phyloP scores from a whole-genome alignment of 2,113 vertebrate genomes.

The Phodopus roborovskii region DNA sequence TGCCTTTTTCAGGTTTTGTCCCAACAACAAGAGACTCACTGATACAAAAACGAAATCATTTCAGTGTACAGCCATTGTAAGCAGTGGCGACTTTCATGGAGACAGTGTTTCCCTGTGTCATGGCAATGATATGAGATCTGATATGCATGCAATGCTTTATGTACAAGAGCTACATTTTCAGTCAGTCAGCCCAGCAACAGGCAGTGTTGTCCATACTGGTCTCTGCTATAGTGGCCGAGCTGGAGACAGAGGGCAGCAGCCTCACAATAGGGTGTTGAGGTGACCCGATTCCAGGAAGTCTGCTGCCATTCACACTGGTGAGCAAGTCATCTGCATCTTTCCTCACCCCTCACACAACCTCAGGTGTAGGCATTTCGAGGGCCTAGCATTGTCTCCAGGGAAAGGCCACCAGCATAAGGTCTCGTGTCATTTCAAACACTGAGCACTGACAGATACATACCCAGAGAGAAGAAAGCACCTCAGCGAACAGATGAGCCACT shows the following conservation, averaged over 20 bases:
- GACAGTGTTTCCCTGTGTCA: not conserved
- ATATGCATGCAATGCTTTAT: not conserved
- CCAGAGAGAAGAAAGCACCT: constrained; percentile 15
- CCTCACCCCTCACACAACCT: not conserved
- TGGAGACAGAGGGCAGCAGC: not conserved
- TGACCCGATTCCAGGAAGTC: not conserved
- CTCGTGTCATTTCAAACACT: not conserved
- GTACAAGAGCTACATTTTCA: not conserved
- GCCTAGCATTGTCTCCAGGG: not conserved
- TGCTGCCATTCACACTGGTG: too few relatives aligned
- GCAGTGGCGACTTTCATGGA: not conserved
- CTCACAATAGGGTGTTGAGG: not conserved
- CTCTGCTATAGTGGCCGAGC: not conserved
- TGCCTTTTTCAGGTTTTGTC: not conserved
- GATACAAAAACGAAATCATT: not conserved
- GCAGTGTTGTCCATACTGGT: not conserved
- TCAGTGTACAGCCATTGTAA: not conserved
- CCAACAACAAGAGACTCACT: not conserved
- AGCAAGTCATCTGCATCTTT: not conserved
- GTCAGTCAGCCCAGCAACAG: not conserved
- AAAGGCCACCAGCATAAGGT: not conserved
- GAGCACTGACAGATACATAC: not conserved
- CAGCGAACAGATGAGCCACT: not conserved
- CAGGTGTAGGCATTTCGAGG: not conserved
- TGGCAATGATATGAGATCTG: not conserved